phyloP scores from a whole-genome alignment of 2,113 vertebrate species.

The Pseudonaja textilis region DNA sequence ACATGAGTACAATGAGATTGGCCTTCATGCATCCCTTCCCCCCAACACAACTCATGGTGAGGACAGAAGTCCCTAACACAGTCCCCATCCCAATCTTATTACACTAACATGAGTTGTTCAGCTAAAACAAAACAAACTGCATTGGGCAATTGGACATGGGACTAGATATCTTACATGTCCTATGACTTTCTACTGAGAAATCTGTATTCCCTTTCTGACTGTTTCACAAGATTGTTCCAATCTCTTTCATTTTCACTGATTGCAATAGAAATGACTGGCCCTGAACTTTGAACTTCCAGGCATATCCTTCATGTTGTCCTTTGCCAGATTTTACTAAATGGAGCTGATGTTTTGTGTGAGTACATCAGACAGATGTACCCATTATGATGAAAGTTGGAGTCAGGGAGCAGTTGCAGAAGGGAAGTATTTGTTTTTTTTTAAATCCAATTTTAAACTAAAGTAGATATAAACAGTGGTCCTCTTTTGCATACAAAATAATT shows the following conservation, averaged over 20 bases:
- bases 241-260: not conserved
- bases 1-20: too few relatives aligned
- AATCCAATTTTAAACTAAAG: conserved; percentile 35
- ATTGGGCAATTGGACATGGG: not conserved
- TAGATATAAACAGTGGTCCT: conserved; percentile 52
- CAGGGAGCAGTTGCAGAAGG: not conserved
- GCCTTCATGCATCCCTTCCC: too few relatives aligned
- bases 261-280: conserved; percentile 5
- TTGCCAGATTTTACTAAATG: conserved; percentile 49
- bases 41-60: too few relatives aligned
- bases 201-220: not conserved
- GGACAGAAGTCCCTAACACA: too few relatives aligned
- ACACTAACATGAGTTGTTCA: not conserved
- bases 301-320: conserved; percentile 6
- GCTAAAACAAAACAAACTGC: not conserved
- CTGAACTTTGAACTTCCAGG: conserved; percentile 43
- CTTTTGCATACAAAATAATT: conserved; percentile 48
- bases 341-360: conserved; percentile 53
- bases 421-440: not conserved
- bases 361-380: not conserved
- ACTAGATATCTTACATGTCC: not conserved
- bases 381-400: conserved; percentile 51
- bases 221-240: not conserved
- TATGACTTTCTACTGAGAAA: not conserved
- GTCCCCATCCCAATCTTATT: too few relatives aligned